Evolutionary conservation across 2,797 vertebrate species (phyloP).

Genomic region (Ctenopoma kingsleyae): DNA sequence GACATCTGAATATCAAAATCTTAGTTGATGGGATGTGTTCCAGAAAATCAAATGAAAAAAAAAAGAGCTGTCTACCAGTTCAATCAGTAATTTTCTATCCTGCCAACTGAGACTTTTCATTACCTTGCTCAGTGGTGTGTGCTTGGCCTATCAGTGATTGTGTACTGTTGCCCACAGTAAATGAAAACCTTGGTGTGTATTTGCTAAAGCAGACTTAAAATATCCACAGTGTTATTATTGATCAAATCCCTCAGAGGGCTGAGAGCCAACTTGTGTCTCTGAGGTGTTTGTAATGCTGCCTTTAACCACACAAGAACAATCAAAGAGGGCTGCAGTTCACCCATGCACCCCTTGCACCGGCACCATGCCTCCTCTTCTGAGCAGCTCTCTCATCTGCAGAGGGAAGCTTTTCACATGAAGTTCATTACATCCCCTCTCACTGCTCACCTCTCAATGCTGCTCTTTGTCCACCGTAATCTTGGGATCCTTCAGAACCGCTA

Average conservation of each 20-base stretch:
- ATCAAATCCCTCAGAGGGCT: constrained; percentile 41
- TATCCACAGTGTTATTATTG: constrained; percentile 26
- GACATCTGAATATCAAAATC: constrained; percentile 10
- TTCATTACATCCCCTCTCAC: constrained; percentile 82
- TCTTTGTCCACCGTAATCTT: constrained; percentile 85
- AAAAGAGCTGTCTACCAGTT: constrained; percentile 38
- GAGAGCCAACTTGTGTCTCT: constrained; percentile 13
- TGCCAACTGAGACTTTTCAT: constrained; percentile 56
- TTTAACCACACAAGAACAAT: constrained; percentile 65
- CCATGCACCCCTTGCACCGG: constrained; percentile 44
- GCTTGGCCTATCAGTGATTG: constrained; percentile 22
- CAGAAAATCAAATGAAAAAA: neutral
- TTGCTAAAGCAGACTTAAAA: constrained; percentile 24
- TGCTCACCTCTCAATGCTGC: constrained; percentile 78
- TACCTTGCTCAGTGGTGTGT: constrained; percentile 62
- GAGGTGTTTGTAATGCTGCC: constrained; percentile 53
- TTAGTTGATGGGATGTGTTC: neutral
- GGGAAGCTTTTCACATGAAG: constrained; percentile 81
- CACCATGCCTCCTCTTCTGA: constrained; percentile 57
- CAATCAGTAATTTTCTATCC: constrained; percentile 40
- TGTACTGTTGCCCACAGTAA: constrained; percentile 32
- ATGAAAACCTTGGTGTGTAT: constrained; percentile 1
- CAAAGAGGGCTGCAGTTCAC: constrained; percentile 54
- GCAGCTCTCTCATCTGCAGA: constrained; percentile 76
- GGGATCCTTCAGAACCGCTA: constrained; percentile 79